These are phyloP conservation scores for Crax fasciolata DNA, from an alignment of 2,797 vertebrate species.

Conservation along the genomic window DNA sequence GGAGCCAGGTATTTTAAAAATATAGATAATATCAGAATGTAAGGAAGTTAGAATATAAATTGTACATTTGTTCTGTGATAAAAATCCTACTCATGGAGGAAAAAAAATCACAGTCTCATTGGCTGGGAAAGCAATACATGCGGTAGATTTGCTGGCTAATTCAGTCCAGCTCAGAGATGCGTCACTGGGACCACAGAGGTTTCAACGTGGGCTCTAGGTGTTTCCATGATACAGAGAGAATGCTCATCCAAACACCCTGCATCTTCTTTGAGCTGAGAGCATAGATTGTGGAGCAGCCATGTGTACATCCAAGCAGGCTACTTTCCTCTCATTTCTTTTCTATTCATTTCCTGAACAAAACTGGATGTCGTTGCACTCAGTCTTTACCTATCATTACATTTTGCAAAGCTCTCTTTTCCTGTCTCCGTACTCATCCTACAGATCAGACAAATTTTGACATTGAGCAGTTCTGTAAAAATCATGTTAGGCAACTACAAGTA, in stretches of 20 bases:
- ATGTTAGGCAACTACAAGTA: neutral
- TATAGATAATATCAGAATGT: neutral
- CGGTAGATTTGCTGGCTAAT: neutral
- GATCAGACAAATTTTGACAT: neutral
- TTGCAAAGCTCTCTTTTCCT: neutral
- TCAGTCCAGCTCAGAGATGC: neutral
- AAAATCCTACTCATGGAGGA: fast-evolving
- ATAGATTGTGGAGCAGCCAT: neutral
- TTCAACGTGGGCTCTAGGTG: neutral
- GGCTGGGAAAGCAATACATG: neutral
- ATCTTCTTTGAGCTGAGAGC: neutral
- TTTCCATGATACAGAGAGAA: neutral
- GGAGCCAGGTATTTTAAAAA: neutral
- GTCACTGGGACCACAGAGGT: neutral
- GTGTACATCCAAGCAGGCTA: neutral
- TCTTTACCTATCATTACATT: neutral
- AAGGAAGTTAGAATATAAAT: neutral
- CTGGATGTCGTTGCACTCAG: neutral
- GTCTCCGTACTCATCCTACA: neutral
- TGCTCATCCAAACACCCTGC: neutral
- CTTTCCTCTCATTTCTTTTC: neutral
- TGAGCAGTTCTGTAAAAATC: neutral
- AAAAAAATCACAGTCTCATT: fast-evolving
- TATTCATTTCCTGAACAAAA: neutral
- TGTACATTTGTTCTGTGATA: neutral